Conservation (phyloP, 2,797 vertebrate species). For the Limnodromus scolopaceus region DNA sequence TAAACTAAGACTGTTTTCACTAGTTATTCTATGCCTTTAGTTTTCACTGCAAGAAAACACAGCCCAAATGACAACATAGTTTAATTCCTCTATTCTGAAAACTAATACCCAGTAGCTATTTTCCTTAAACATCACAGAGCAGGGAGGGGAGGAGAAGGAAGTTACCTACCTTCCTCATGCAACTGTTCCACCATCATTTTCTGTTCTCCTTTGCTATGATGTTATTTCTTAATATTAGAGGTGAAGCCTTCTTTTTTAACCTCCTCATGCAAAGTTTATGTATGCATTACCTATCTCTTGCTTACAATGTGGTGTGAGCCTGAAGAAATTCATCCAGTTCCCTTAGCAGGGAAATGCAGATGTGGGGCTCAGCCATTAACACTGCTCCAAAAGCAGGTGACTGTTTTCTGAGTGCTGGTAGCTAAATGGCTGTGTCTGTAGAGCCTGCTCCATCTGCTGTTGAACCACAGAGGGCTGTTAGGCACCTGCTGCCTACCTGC, state of each 20-base stretch:
- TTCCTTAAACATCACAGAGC: background rate
- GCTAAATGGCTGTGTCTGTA: background rate
- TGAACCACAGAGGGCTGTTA: background rate
- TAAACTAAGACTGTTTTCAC: slow-evolving; percentile 25
- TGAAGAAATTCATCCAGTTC: background rate
- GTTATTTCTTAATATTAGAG: background rate
- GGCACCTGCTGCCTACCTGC: background rate
- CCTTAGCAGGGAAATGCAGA: background rate
- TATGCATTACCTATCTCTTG: background rate
- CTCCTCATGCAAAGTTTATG: background rate
- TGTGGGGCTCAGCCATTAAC: background rate
- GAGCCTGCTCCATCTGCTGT: background rate
- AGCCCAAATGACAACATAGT: background rate
- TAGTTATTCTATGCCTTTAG: background rate
- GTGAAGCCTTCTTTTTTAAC: background rate
- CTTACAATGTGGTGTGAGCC: background rate
- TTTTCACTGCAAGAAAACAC: background rate
- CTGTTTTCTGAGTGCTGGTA: background rate
- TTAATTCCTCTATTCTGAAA: background rate
- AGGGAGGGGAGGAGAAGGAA: background rate
- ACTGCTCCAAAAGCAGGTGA: background rate
- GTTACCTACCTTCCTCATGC: background rate
- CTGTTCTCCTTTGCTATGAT: background rate
- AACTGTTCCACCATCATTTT: background rate
- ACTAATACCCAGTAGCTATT: background rate